Conservation (phyloP, 2,113 vertebrate genomes). For the Oreocharis arfaki region DNA sequence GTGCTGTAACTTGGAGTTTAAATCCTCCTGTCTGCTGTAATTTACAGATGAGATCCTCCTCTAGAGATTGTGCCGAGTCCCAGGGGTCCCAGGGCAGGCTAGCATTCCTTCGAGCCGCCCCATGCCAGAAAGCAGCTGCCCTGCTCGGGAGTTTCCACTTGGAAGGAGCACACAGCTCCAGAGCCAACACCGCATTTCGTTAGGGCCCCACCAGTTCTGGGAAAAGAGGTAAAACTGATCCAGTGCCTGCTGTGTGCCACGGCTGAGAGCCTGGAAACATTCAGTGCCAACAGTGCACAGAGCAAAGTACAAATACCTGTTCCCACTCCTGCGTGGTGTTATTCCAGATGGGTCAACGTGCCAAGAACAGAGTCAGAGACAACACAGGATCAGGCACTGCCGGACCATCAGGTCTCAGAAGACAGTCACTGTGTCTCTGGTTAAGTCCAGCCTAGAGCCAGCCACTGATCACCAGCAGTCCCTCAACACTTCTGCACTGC, state of each 20-base stretch:
- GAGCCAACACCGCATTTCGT: not conserved
- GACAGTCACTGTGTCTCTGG: too few relatives aligned
- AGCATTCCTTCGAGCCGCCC: not conserved
- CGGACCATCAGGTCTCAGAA: not conserved
- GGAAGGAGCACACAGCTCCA: not conserved
- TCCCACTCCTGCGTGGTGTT: not conserved
- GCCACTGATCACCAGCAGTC: not conserved
- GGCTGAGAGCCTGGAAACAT: not conserved
- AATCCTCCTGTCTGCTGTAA: not conserved
- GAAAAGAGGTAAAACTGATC: not conserved
- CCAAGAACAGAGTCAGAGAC: not conserved
- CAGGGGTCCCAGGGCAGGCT: not conserved
- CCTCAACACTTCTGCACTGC: not conserved
- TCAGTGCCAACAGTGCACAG: not conserved
- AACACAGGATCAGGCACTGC: not conserved
- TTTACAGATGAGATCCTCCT: not conserved
- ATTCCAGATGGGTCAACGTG: not conserved
- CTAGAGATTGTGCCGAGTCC: not conserved
- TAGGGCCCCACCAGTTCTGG: not conserved
- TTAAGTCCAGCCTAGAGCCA: not conserved
- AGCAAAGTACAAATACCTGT: not conserved
- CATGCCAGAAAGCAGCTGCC: not conserved
- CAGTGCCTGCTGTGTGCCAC: not conserved
- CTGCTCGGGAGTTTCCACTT: not conserved
- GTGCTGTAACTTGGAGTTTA: not conserved